Conservation (phyloP, 2,113 vertebrate species). For the Oncorhynchus keta region DNA sequence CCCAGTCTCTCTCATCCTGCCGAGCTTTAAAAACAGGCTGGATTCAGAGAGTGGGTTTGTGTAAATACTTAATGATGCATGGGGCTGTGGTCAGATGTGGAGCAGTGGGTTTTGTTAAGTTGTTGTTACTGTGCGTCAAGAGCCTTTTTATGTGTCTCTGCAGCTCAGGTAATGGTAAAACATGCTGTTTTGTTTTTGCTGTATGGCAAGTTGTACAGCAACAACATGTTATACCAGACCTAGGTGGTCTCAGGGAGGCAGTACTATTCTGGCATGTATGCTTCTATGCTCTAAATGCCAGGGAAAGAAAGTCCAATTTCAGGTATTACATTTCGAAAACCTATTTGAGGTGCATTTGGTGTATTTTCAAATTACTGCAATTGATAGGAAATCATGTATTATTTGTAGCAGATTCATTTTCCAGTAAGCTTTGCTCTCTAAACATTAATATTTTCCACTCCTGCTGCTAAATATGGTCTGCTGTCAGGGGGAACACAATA, state of each 20-base stretch:
- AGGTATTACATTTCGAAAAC: no score
- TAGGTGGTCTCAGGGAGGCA: conserved; percentile 29
- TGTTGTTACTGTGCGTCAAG: conserved; percentile 7
- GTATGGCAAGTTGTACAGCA: conserved; percentile 25
- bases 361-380: conserved; percentile 10
- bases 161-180: not conserved
- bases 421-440: conserved; percentile 28
- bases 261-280: not conserved
- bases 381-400: conserved; percentile 34
- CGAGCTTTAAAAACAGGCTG: conserved; percentile 32
- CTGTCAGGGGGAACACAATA: conserved; percentile 12
- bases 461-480: conserved; percentile 28
- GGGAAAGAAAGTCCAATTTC: no score
- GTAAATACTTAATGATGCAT: conserved; percentile 57
- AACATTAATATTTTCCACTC: conserved; percentile 28
- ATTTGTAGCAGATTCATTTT: conserved; percentile 26
- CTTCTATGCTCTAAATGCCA: no score
- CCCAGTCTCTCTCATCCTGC: conserved; percentile 41
- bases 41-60: conserved; percentile 36
- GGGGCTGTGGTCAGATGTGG: conserved; percentile 10
- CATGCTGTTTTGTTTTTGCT: not conserved
- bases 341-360: no score
- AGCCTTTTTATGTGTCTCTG: conserved; percentile 30
- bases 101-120: conserved; percentile 31
- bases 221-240: conserved; percentile 20